Conservation (phyloP, 2,888 invertebrate genomes). For the Ochropleura plecta region DNA sequence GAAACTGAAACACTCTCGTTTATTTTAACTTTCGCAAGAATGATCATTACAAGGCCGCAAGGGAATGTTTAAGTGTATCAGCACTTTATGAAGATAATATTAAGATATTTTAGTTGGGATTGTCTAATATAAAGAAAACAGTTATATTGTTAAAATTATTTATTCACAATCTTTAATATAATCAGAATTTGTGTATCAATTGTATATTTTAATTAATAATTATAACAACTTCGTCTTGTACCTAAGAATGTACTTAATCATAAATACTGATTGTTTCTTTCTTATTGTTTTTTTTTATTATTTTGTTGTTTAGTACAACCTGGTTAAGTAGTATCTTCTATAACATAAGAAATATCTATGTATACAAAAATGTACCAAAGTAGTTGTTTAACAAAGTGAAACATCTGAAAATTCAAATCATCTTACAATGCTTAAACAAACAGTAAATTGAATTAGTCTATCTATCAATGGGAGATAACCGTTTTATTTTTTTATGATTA, state of each 20-base stretch:
- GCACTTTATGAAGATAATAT: too few relatives aligned
- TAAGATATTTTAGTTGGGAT: too few relatives aligned
- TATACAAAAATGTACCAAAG: conserved; percentile 8
- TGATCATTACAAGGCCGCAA: too few relatives aligned
- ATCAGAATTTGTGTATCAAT: conserved; percentile 9
- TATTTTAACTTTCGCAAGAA: too few relatives aligned
- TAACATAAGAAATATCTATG: conserved; percentile 1
- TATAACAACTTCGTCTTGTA: not conserved
- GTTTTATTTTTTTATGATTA: not conserved
- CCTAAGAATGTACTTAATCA: conserved; percentile 29
- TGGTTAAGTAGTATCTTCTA: too few relatives aligned
- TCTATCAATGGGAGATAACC: not conserved
- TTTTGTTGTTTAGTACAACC: conserved; percentile 17
- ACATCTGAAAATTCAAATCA: not conserved
- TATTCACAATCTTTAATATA: conserved; percentile 29
- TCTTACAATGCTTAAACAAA: not conserved
- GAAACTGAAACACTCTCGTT: too few relatives aligned
- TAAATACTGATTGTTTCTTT: conserved; percentile 9
- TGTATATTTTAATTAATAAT: conserved; percentile 1
- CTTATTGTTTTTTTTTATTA: conserved; percentile 22
- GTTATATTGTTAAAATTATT: conserved; percentile 29
- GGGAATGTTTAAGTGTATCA: too few relatives aligned
- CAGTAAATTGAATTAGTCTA: not conserved
- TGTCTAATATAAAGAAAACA: conserved; percentile 5
- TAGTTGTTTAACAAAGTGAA: not conserved